Evolutionary conservation across 1,140 invertebrate species (phyloP), one percentile per base, ranked within the genome.

Genomic region (Drosophila sucinea): DNA sequence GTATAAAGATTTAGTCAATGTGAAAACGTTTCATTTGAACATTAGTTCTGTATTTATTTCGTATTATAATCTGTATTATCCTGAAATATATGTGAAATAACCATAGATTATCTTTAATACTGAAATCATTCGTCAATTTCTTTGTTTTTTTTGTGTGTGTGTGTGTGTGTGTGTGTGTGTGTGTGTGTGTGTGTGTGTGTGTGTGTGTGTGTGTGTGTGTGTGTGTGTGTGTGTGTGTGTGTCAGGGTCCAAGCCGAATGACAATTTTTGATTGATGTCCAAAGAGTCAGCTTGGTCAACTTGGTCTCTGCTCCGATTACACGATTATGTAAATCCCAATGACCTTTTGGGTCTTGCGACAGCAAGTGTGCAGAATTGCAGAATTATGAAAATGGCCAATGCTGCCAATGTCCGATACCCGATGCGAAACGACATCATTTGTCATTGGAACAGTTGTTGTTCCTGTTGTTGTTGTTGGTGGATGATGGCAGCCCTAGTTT

Each of bases 321-420:
- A 38, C 56, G 68, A 79, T 79, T 79, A 72, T 76, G 73, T 67
- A 76, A 79, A 79, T 79, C 60, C 27, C 51, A 63, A 51, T 77
- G 71, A 77, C 67, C 71, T 77, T 70, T 77, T 61, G 71, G 58
- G 23, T 25, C 7, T 51, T 51, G 56, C 29, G 29, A 63, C 61
- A 72, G 76, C 76, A 79, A 79, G 76, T 79, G 76, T 79, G 68
- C 73, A 61, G 64, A 79, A 79, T 79, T 79, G 73, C 76, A 54
- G 57, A 79, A 76, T 79, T 79, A 79, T 79, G 73, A 76, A 79
- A 76, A 78, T 77, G 63, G 72, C 60, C 64, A 35, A 35, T 35
- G 33, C 33, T 10, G 33, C 33, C 35, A 70, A 70, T 40, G 44
- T 27, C 44, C 44, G 44, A 51, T 51, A 51, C 3, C 44, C 66